Evolutionary conservation across 2,113 vertebrate species (phyloP), one percentile per base, ranked within the genome.

Genomic region (Muntiacus reevesi): DNA sequence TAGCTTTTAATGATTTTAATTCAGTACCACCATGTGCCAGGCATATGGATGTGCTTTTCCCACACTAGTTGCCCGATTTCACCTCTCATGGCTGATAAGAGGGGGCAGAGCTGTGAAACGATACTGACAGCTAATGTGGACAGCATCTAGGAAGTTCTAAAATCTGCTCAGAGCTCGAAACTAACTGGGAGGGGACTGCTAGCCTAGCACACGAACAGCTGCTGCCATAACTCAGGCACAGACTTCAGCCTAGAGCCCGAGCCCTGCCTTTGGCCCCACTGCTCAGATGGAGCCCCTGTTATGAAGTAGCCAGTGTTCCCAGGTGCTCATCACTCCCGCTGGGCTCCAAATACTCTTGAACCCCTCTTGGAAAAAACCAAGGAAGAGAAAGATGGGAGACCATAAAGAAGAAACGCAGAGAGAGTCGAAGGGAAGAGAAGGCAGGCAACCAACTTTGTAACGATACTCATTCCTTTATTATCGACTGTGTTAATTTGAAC

Each of bases 381-480:
- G 27, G n/a, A 33, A 89, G 89, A 23, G 9, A 85, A 55, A 93
- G 79, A 91, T 23, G 47, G 33, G 14, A n/a, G 71, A 60, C 27
- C 57, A 79, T 27, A 78, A 85, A 83, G 47, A 40, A 50, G 59
- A 27, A 52, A 71, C 27, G 30, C 1, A 89, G 74, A 27, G 81
- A 45, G 84, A 92, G 67, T 89, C 60, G 83, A 78, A 97, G 50
- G 87, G 47, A 91, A 94, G 93, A 91, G 83, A 96, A 94, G 71
- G 62, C 78, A 98, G 93, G 87, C 95, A 1, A 91, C 11, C 5
- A 50, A 78, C 30, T 28, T 59, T 50, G 52, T 97, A 43, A 92
- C 45, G 97, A 98, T 98, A 98, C 98, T 98, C 98, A 99, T 98
- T 98, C 98, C 98, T 99, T 99, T 99, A 99, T 99, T 99, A 98